These are phyloP conservation scores for Gambelia wislizenii DNA, from an alignment of 2,797 vertebrate species.

Conservation along the genomic window DNA sequence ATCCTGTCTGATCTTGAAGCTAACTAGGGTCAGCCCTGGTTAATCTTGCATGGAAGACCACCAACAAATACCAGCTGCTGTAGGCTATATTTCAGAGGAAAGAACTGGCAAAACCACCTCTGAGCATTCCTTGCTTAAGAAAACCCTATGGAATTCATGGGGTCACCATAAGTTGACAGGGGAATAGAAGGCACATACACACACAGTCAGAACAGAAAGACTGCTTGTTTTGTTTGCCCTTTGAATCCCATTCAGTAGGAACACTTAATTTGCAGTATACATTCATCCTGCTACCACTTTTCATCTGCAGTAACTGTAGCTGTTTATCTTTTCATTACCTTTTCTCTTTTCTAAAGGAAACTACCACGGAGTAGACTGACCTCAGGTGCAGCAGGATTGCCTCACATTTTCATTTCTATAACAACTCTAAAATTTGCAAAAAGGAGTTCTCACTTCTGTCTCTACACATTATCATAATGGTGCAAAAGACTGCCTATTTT, in stretches of 20 bases:
- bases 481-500: conserved; percentile 64
- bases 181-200: too few relatives aligned
- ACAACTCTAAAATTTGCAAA: conserved; percentile 33
- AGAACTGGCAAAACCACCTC: too few relatives aligned
- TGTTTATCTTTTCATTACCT: neutral
- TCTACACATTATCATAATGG: conserved; percentile 56
- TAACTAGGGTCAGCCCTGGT: too few relatives aligned
- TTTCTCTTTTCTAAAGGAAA: conserved; percentile 12
- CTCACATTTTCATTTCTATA: conserved; percentile 48
- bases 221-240: conserved; percentile 6
- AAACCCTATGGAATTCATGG: neutral
- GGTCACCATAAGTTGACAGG: neutral
- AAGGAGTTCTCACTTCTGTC: conserved; percentile 40
- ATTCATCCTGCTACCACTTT: conserved; percentile 5
- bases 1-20: too few relatives aligned
- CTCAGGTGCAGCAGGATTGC: conserved; percentile 37
- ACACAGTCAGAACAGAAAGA: conserved; percentile 20
- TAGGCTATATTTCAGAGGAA: too few relatives aligned
- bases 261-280: conserved; percentile 25
- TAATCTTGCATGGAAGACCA: too few relatives aligned
- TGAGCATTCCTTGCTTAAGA: too few relatives aligned
- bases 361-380: neutral
- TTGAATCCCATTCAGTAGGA: conserved; percentile 23
- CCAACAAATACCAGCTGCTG: too few relatives aligned
- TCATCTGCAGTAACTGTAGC: neutral